Conservation (phyloP, 2,113 vertebrate genomes). For the Embiotoca jacksoni region DNA sequence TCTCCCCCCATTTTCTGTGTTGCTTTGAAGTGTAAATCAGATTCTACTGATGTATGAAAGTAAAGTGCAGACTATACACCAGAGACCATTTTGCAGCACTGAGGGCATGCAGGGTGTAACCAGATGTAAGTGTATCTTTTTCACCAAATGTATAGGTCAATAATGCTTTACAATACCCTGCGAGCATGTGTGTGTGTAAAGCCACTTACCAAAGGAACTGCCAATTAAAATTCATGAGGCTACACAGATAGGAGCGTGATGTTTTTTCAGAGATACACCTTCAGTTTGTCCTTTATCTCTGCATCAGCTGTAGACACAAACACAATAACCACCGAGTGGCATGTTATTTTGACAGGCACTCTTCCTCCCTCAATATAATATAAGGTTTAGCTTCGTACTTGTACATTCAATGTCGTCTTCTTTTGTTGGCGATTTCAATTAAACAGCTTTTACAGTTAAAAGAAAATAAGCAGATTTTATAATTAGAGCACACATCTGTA, state of each 20-base stretch:
- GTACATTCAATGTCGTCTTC: background rate
- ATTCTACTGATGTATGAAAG: slow-evolving; percentile 77
- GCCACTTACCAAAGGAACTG: background rate
- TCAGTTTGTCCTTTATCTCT: slow-evolving; percentile 15
- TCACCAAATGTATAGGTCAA: slow-evolving; percentile 52
- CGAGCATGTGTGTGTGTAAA: background rate
- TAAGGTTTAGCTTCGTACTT: background rate
- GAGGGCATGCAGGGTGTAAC: slow-evolving; percentile 63
- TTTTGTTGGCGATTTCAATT: slow-evolving; percentile 6
- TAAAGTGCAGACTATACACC: slow-evolving; percentile 68
- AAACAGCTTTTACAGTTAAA: background rate
- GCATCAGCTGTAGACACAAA: background rate
- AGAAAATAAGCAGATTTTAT: background rate
- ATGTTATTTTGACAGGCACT: slow-evolving; percentile 1
- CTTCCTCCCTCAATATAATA: background rate
- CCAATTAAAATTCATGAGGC: slow-evolving; percentile 25
- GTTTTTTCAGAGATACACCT: background rate
- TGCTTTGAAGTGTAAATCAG: slow-evolving; percentile 85
- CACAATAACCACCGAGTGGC: background rate
- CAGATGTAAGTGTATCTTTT: slow-evolving; percentile 57
- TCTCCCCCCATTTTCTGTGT: slow-evolving; percentile 24
- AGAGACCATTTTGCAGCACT: slow-evolving; percentile 68
- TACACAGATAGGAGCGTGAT: background rate
- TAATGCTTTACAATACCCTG: slow-evolving; percentile 3
- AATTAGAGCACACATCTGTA: background rate